A percentile compares a stretch with the other conserved stretches of the same genome.
phyloP scores from a whole-genome alignment of 2,888 invertebrate species.

The Drosophila aldrichi region DNA sequence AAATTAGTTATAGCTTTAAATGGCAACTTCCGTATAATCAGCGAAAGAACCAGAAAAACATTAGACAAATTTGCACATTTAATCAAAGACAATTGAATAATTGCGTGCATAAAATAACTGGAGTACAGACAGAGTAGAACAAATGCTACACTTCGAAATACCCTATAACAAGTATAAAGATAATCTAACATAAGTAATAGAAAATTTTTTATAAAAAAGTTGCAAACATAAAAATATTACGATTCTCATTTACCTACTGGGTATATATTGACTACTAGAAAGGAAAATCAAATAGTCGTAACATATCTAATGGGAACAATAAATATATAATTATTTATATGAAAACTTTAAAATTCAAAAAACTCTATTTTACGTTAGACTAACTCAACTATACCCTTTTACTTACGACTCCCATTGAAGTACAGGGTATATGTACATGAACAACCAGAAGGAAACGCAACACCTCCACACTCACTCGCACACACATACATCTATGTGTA shows the following conservation, averaged over 20 bases:
- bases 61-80: slow-evolving; percentile 81
- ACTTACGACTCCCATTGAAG: not conserved
- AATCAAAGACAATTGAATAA: slow-evolving; percentile 82
- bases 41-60: slow-evolving; percentile 37
- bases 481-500: not conserved
- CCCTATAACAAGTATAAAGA: not conserved
- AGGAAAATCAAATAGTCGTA: too few species aligned
- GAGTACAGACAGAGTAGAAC: slow-evolving; percentile 15
- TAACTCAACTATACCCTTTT: not conserved
- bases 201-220: not conserved
- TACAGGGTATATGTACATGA: not conserved
- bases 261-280: too few species aligned
- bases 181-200: not conserved
- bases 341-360: too few species aligned
- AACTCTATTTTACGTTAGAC: too few species aligned
- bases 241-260: too few species aligned
- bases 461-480: slow-evolving; percentile 27
- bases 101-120: slow-evolving; percentile 59
- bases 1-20: slow-evolving; percentile 63
- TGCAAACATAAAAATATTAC: too few species aligned
- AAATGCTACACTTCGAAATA: not conserved
- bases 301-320: too few species aligned
- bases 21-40: slow-evolving; percentile 58
- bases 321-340: too few species aligned
- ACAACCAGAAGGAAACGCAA: slow-evolving; percentile 37